Conservation (phyloP, 2,113 vertebrate species). For the Mystacornis crossleyi region DNA sequence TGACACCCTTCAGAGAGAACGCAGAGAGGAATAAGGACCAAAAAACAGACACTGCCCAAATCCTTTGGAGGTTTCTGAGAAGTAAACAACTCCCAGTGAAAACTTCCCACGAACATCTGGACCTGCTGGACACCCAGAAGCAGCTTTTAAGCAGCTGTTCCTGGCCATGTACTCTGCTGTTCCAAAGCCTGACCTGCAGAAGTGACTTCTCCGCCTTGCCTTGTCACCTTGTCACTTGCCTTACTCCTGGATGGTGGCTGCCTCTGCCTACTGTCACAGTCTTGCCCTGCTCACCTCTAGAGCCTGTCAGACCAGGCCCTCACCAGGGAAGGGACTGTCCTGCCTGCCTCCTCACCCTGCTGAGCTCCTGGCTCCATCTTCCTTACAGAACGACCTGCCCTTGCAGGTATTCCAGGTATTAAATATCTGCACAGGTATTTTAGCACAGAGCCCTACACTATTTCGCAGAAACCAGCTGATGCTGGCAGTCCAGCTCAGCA, state of each 20-base stretch:
- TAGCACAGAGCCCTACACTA: background rate
- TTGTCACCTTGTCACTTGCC: background rate
- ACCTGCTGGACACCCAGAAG: background rate
- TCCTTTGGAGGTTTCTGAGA: background rate
- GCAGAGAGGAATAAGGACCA: background rate
- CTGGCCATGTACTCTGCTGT: background rate
- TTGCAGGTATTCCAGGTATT: background rate
- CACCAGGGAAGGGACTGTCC: background rate
- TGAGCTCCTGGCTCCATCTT: background rate
- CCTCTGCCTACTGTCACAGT: background rate
- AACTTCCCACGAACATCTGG: background rate
- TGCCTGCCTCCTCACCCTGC: background rate
- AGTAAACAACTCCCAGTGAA: background rate
- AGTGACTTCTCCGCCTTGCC: background rate
- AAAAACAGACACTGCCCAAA: rapidly evolving
- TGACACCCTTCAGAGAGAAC: slow-evolving; percentile 80
- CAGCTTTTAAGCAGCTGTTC: background rate
- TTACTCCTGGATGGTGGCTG: background rate
- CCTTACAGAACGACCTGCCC: background rate
- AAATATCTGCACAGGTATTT: background rate
- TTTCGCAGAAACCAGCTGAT: background rate
- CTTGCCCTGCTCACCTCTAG: background rate
- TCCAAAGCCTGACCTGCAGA: background rate
- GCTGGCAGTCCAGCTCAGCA: background rate
- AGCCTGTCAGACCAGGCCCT: background rate